Base-by-base conservation (phyloP, 1,140 invertebrate species). In the Sinella curviseta region DNA sequence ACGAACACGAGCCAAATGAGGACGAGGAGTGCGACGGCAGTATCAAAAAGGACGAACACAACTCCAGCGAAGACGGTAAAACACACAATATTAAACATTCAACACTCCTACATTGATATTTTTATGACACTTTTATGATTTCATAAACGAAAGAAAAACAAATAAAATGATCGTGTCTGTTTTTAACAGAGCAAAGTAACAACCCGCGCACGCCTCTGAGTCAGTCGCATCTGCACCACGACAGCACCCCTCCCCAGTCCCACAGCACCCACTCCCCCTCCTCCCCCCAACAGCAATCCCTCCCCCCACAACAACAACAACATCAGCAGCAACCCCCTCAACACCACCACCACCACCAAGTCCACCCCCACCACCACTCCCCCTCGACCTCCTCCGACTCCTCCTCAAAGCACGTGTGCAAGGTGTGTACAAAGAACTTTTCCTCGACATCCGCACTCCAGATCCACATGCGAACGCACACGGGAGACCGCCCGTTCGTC, bases 381-480 rank as follows among this genome's bases (percentile, higher is more conserved):
- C 16, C 75, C 35, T 24, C 36, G 17, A 35, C n/a, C 12, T n/a
- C 76, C 20, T 28, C 75, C 16, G n/a, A 77, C 76, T 48, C 54
- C 75, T 16, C 48, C 74, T 70, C n/a, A 33, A 98, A 98, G 89
- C 97, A 99, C 88, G 93, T 97, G 87, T 99, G 97, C 89, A 92
- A 94, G 86, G 95, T 97, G 86, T 99, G 97, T 90, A 93, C 95
- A 88, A 98, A 99, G 90, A 97, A 96, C 90, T 98, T 98, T 90
- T 97, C 95, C 36, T 97, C 95, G 80, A 96, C 94, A 83, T 97
- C 95, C 84, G 96, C 97, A 79, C 90, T 96, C 81, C 96, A 98
- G 89, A 99, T 99, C 85, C 97, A 99, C 89, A 97, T 98, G 93
- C 91, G 97, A 85, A 99, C 97, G 0, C 97, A 99, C 89, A 99